Conservation (phyloP, 2,113 vertebrate genomes). For the Tamias sibiricus region DNA sequence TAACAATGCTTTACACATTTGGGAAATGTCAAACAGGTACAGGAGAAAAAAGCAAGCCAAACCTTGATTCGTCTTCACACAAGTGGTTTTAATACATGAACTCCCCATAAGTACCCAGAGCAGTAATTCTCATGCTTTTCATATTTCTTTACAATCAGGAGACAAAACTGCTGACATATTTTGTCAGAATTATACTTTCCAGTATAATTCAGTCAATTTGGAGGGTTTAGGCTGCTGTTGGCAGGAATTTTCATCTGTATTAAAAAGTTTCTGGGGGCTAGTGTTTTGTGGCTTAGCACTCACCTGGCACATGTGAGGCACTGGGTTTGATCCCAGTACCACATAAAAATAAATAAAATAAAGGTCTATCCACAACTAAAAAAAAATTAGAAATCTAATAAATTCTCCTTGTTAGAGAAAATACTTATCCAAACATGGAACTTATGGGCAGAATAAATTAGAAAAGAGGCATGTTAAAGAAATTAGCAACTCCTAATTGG, state of each 20-base stretch:
- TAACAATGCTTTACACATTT: neutral
- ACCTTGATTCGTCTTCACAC: constrained; percentile 42
- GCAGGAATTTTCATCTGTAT: constrained; percentile 75
- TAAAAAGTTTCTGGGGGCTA: constrained; percentile 83
- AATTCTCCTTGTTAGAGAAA: constrained; percentile 30
- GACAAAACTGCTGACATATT: constrained; percentile 65
- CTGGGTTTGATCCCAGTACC: too few relatives aligned
- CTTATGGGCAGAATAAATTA: neutral
- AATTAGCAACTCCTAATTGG: neutral
- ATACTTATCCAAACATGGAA: neutral
- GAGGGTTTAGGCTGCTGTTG: constrained; percentile 80
- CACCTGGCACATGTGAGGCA: too few relatives aligned
- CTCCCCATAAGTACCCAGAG: constrained; percentile 37
- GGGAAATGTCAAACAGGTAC: constrained; percentile 61
- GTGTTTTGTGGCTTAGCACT: too few relatives aligned
- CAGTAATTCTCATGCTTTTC: constrained; percentile 79
- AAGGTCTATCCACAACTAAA: too few relatives aligned
- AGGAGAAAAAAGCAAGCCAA: constrained; percentile 41
- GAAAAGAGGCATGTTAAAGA: neutral
- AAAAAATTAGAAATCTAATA: constrained; percentile 10
- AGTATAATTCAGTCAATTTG: constrained; percentile 81
- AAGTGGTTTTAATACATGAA: constrained; percentile 75
- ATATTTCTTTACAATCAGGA: constrained; percentile 67
- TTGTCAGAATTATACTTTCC: constrained; percentile 63
- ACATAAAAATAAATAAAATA: too few relatives aligned